A percentile compares a stretch with the other conserved stretches of the same genome.
Conservation (phyloP, 1,140 invertebrate species). For the Saccostrea cuccullata region DNA sequence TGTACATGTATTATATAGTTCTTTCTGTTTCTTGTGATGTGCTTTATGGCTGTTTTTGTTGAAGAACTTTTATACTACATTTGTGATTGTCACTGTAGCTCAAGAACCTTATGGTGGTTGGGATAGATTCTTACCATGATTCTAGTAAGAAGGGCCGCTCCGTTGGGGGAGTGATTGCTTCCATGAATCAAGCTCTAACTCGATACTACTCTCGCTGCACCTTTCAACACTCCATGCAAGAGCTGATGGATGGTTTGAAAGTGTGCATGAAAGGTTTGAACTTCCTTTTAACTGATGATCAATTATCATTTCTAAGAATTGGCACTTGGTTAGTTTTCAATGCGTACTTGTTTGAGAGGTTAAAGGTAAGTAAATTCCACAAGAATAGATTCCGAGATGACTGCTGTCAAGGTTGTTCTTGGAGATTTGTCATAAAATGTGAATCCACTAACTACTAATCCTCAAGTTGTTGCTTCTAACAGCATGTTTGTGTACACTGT, state of each 20-base stretch:
- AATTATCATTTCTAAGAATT: not conserved
- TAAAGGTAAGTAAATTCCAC: too few species aligned
- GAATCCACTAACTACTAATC: too few species aligned
- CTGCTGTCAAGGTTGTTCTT: too few species aligned
- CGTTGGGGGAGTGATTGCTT: constrained; percentile 88
- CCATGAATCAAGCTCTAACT: constrained; percentile 86
- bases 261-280: constrained; percentile 59
- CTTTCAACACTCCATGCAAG: constrained; percentile 85
- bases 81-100: constrained; percentile 60
- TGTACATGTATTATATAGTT: too few species aligned
- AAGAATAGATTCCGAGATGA: too few species aligned
- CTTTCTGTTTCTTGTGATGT: too few species aligned
- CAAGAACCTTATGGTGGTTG: constrained; percentile 83
- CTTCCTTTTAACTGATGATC: not conserved
- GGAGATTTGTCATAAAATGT: too few species aligned
- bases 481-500: too few species aligned
- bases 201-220: constrained; percentile 87
- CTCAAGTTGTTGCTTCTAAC: too few species aligned
- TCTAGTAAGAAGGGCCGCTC: constrained; percentile 82
- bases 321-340: too few species aligned
- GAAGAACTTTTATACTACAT: not conserved
- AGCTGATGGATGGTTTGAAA: constrained; percentile 77
- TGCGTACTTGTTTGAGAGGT: too few species aligned
- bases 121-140: constrained; percentile 94
- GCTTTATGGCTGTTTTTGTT: not conserved